Evolutionary conservation across 2,797 vertebrate species (phyloP), one percentile per base, ranked within the genome.

Genomic region (Mormyrus hasselquistii): DNA sequence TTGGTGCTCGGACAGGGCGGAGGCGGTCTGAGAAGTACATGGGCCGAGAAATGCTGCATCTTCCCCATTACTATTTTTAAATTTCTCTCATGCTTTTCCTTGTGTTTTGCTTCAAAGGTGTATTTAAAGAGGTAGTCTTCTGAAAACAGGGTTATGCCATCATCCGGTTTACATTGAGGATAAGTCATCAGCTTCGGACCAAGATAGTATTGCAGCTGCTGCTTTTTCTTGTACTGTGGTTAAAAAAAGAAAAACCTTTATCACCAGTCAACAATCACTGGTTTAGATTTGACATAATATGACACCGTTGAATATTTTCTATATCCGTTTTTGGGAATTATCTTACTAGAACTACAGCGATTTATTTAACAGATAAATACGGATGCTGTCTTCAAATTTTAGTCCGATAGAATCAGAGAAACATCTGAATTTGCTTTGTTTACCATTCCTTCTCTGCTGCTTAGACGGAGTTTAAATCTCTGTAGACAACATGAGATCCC

Each of bases 1-100:
- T 49, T 90, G 91, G 92, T 22, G 90, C 90, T 79, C 88, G 92
- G 92, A 92, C 90, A 88, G 90, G 86, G 49, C 34, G 29, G 59
- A 89, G 90, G 29, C 41, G n/a, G 83, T 14, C 22, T 25, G 9
- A 14, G 82, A 12, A 52, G 44, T 2, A 1, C 47, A 1, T 16
- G 22, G 19, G 47, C 47, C 14, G 1, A 16, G 38, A 79, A 79
- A 41, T 0, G 5, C 16, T 19, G 12, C 6, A 7, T 44, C 34
- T 44, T 79, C 5, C 73, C 38, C 73, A 79, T 79, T 79, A 2
- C 14, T 8, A 41, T 41, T 76, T 76, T 41, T 2, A 44, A 41
- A 79, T 79, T 44, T 79, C 16, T 79, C 34, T 34, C 34, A 16
- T 41, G 8, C 12, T 16, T 38, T 41, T 76, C 34, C 34, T 19